A percentile compares a stretch with the other conserved stretches of the same genome.
Evolutionary conservation across 2,888 invertebrate species (phyloP).

Genomic region (Drosophila paracracens): DNA sequence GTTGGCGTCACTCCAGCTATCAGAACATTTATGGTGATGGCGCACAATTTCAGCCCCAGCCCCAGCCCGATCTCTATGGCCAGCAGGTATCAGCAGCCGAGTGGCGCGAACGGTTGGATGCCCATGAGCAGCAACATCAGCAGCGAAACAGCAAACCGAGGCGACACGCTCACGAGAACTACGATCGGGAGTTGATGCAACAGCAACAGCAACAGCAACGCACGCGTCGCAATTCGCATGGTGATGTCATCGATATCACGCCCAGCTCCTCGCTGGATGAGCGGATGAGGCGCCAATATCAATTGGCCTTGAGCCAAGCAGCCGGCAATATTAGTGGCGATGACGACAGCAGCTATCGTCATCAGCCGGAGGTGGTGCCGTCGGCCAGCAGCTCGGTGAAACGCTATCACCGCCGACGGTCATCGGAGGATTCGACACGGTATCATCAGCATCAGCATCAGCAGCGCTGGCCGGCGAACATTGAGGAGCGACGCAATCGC

Average conservation of each 20-base stretch:
- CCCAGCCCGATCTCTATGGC: constrained; percentile 89
- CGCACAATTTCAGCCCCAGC: constrained; percentile 87
- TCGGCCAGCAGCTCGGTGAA: constrained; percentile 59
- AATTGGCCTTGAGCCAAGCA: constrained; percentile 37
- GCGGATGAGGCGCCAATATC: constrained; percentile 72
- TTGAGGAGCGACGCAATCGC: constrained; percentile 77
- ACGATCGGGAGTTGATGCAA: constrained; percentile 59
- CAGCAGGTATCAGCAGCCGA: constrained; percentile 84
- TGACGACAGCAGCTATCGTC: constrained; percentile 74
- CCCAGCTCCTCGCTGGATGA: constrained; percentile 80
- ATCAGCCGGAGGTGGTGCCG: constrained; percentile 34
- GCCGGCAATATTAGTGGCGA: constrained; percentile 54
- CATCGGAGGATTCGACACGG: constrained; percentile 81
- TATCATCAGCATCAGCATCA: constrained; percentile 66
- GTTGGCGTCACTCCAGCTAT: constrained; percentile 89
- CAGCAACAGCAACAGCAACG: constrained; percentile 43
- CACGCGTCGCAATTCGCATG: constrained; percentile 66
- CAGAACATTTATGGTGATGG: constrained; percentile 85
- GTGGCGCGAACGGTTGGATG: constrained; percentile 80
- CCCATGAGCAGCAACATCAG: constrained; percentile 72
- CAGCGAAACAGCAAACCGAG: constrained; percentile 46
- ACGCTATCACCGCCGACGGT: constrained; percentile 81
- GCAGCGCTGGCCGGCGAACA: constrained; percentile 79
- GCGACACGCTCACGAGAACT: constrained; percentile 65
- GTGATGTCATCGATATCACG: constrained; percentile 69